A percentile compares a stretch with the other conserved stretches of the same genome.
phyloP scores from a whole-genome alignment of 2,113 vertebrate genomes.

The Trichechus manatus region DNA sequence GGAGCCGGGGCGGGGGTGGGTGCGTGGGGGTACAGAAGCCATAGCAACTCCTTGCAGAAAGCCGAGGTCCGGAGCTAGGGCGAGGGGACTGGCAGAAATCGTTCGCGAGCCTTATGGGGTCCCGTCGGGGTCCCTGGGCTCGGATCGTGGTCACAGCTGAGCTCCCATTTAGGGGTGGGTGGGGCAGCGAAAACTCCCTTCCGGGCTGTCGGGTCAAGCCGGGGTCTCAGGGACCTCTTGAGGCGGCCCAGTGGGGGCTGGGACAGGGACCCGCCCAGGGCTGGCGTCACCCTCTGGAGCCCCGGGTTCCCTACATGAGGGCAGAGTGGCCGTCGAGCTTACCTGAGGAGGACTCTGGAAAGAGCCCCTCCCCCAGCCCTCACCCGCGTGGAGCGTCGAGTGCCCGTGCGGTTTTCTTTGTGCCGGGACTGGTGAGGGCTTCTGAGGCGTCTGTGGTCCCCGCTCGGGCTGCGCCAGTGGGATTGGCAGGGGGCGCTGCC shows the following conservation, averaged over 20 bases:
- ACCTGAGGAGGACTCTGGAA: neutral
- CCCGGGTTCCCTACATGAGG: neutral
- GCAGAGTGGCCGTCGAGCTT: neutral
- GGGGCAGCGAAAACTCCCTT: neutral
- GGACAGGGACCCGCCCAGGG: neutral
- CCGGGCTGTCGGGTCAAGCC: neutral
- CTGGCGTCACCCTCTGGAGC: neutral
- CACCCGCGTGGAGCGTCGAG: neutral
- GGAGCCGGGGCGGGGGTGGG: neutral
- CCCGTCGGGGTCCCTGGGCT: neutral
- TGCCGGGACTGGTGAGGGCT: neutral
- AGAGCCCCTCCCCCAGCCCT: neutral
- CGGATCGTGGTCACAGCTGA: neutral
- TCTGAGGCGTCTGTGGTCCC: neutral
- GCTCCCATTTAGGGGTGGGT: neutral
- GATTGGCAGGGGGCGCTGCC: neutral
- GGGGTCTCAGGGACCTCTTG: neutral
- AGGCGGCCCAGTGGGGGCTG: accelerated
- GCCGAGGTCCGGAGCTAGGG: neutral
- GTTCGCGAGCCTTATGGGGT: neutral
- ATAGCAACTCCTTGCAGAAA: constrained; percentile 42
- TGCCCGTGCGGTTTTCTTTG: neutral
- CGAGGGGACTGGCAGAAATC: neutral
- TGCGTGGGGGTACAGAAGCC: neutral
- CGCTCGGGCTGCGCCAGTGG: neutral